phyloP scores from a whole-genome alignment of 2,113 vertebrate genomes.

The Microcebus griseorufus region DNA sequence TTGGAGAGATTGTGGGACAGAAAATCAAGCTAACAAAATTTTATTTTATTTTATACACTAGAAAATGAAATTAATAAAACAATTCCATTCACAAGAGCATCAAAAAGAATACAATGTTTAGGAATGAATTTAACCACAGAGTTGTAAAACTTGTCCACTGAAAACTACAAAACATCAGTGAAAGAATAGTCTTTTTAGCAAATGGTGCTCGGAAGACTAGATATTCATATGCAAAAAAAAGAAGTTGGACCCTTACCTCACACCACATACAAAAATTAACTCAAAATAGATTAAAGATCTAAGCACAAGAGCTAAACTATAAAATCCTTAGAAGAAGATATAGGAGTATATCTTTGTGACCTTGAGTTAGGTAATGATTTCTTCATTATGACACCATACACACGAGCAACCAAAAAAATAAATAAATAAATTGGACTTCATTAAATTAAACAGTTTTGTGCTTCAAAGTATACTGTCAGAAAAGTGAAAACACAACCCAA shows the following conservation, averaged over 20 bases:
- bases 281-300: background rate
- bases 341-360: background rate
- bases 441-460: background rate
- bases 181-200: background rate
- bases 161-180: background rate
- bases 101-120: background rate
- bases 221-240: background rate
- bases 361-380: background rate
- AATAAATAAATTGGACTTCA: background rate
- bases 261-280: background rate
- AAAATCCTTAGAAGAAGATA: background rate
- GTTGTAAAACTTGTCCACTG: background rate
- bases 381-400: background rate
- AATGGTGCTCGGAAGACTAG: background rate
- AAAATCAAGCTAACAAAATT: background rate
- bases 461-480: too few relatives aligned
- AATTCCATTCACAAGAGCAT: background rate
- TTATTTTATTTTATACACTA: background rate
- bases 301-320: background rate
- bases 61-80: background rate
- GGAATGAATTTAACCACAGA: background rate
- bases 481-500: too few relatives aligned
- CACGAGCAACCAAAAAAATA: background rate
- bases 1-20: background rate
- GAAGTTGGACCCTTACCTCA: background rate